A percentile compares a stretch with the other conserved stretches of the same genome.
Conservation (phyloP, 2,797 vertebrate genomes). For the Cryptoprocta ferox region DNA sequence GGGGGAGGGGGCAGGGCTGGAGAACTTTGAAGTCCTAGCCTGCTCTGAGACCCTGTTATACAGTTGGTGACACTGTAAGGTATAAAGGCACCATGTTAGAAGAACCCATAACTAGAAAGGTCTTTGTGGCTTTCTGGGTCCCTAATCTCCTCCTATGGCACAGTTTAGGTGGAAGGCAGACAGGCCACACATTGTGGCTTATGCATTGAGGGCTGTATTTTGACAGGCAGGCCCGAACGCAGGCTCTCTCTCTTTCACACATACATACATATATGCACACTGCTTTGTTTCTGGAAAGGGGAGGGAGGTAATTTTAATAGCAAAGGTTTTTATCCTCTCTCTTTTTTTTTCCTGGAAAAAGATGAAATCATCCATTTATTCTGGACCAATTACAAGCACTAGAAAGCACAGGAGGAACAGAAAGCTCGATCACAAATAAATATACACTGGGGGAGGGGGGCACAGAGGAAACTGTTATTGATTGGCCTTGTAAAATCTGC, state of each 20-base stretch:
- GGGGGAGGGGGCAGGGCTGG: no score
- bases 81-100: not conserved
- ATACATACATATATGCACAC: constrained; percentile 64
- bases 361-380: constrained; percentile 88
- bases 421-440: constrained; percentile 87
- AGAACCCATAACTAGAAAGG: not conserved
- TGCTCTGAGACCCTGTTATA: not conserved
- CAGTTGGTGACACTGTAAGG: not conserved
- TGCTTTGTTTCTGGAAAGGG: constrained; percentile 64
- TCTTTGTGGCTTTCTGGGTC: not conserved
- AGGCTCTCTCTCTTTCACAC: constrained; percentile 6
- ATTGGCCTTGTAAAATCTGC: constrained; percentile 87
- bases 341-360: constrained; percentile 85
- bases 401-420: constrained; percentile 85
- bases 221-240: not conserved
- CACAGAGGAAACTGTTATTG: constrained; percentile 84
- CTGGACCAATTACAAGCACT: constrained; percentile 87
- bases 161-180: not conserved
- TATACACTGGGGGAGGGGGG: constrained; percentile 67
- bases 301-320: constrained; percentile 82
- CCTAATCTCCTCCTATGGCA: not conserved
- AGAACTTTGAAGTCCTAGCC: not conserved
- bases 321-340: constrained; percentile 57
- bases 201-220: not conserved
- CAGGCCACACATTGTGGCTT: not conserved